Evolutionary conservation across 2,888 invertebrate species (phyloP).

Genomic region (Diachrysia chrysitis): DNA sequence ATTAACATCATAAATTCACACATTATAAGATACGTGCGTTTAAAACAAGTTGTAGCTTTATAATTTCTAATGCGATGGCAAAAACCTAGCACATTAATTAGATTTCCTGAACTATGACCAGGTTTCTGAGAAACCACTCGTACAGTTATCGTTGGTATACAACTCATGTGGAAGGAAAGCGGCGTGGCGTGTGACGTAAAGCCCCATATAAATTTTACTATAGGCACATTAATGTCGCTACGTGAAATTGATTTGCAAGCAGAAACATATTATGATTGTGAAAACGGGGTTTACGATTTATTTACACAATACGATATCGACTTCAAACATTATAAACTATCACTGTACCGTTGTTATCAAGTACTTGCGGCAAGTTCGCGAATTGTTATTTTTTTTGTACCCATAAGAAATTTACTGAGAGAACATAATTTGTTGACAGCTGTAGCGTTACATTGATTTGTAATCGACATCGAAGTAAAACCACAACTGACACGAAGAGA

Average conservation of each 20-base stretch:
- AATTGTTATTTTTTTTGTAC: constrained; percentile 34
- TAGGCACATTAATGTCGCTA: constrained; percentile 88
- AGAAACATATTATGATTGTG: constrained; percentile 89
- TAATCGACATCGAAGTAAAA: constrained; percentile 28
- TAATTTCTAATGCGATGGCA: constrained; percentile 48
- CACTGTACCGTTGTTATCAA: constrained; percentile 72
- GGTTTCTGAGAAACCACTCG: constrained; percentile 62
- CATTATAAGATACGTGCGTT: constrained; percentile 10
- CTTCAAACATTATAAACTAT: constrained; percentile 83
- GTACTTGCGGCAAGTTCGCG: constrained; percentile 57
- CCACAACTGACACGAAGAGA: constrained; percentile 10
- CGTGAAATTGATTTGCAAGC: constrained; percentile 89
- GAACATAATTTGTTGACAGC: constrained; percentile 31
- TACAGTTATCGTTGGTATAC: constrained; percentile 75
- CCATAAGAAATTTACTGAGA: constrained; percentile 23
- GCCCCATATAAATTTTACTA: constrained; percentile 88
- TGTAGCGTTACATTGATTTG: constrained; percentile 43
- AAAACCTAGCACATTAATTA: constrained; percentile 63
- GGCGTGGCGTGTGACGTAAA: constrained; percentile 82
- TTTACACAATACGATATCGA: constrained; percentile 86
- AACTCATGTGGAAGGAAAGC: constrained; percentile 81
- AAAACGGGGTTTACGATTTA: constrained; percentile 89
- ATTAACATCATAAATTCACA: constrained; percentile 18
- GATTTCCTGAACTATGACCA: constrained; percentile 73
- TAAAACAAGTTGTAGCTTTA: constrained; percentile 39